A percentile compares a stretch with the other conserved stretches of the same genome.
Evolutionary conservation across 35 echinoderm and acorn worm genomes (phyloP).

Genomic region (Lytechinus pictus): DNA sequence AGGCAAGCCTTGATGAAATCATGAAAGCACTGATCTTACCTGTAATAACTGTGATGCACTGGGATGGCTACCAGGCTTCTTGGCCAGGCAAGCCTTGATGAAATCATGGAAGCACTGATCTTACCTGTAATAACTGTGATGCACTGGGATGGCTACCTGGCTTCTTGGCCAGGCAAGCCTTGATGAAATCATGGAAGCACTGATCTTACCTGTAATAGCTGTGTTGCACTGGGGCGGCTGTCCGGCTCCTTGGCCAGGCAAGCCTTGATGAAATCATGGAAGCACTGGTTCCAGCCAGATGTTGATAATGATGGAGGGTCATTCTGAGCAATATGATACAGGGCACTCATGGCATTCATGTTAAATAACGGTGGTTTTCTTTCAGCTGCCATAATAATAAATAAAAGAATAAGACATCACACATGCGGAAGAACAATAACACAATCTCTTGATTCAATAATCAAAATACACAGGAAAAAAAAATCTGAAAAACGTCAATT

Average conservation of each 20-base stretch:
- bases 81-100: slow-evolving; percentile 84
- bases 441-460: no score
- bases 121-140: slow-evolving; percentile 75
- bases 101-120: slow-evolving; percentile 79
- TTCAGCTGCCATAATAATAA: slow-evolving; percentile 69
- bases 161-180: slow-evolving; percentile 77
- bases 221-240: slow-evolving; percentile 74
- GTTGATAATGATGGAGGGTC: slow-evolving; percentile 82
- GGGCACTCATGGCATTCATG: slow-evolving; percentile 99
- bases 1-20: slow-evolving; percentile 88
- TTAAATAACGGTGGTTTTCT: slow-evolving; percentile 98
- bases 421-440: neutral
- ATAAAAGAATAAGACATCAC: neutral
- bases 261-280: slow-evolving; percentile 80
- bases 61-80: slow-evolving; percentile 79
- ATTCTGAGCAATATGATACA: slow-evolving; percentile 99
- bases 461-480: neutral
- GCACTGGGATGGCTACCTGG: slow-evolving; percentile 76
- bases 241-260: slow-evolving; percentile 91
- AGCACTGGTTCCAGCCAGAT: slow-evolving; percentile 68
- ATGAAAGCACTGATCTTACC: slow-evolving; percentile 77
- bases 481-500: neutral
- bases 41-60: slow-evolving; percentile 74
- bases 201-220: slow-evolving; percentile 76
- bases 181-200: no score